Conservation (phyloP, 35 echinoderm and acorn worm genomes). For the Eucidaris tribuloides region DNA sequence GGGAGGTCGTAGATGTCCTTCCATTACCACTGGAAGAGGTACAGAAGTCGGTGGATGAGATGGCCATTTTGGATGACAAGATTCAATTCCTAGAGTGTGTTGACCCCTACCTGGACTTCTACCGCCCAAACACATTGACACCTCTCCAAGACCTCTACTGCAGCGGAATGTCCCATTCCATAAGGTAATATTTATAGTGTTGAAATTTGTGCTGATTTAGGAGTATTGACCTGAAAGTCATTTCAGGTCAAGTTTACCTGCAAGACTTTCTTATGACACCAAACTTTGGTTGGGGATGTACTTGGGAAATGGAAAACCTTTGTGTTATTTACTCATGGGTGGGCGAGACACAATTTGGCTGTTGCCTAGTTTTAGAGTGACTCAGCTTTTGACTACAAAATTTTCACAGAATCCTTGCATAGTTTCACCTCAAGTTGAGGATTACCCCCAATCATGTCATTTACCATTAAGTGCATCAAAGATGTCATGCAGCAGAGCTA, state of each 20-base stretch:
- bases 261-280: too few species aligned
- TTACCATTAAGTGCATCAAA: not conserved
- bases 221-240: not conserved
- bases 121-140: conserved; percentile 45
- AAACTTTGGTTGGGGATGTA: too few species aligned
- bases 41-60: not conserved
- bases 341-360: too few species aligned
- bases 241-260: too few species aligned
- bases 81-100: conserved; percentile 46
- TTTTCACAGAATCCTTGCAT: too few species aligned
- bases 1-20: conserved; percentile 32
- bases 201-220: not conserved
- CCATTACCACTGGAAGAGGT: conserved; percentile 67
- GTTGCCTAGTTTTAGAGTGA: too few species aligned
- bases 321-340: too few species aligned
- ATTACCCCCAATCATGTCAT: too few species aligned
- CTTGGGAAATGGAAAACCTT: too few species aligned
- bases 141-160: conserved; percentile 56
- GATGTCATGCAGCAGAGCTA: not conserved
- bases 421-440: too few species aligned
- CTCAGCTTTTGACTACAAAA: too few species aligned
- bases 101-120: conserved; percentile 69
- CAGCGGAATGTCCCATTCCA: conserved; percentile 69
- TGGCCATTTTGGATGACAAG: not conserved
- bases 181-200: conserved; percentile 41